Conservation (phyloP, 2,113 vertebrate genomes). For the Circaetus gallicus region DNA sequence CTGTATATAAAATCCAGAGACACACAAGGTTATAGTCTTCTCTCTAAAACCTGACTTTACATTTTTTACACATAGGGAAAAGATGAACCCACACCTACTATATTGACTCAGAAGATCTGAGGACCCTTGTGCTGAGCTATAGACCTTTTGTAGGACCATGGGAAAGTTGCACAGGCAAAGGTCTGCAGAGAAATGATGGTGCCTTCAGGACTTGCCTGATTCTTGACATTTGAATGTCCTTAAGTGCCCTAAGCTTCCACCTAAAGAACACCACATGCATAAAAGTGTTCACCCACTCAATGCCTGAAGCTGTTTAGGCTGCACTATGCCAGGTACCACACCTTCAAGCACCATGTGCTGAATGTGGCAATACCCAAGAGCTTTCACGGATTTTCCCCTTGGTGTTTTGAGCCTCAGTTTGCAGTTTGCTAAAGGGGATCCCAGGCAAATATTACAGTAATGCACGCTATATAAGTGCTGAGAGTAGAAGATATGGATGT, state of each 20-base stretch:
- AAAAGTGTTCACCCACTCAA: too few relatives aligned
- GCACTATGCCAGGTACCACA: neutral
- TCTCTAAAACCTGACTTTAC: neutral
- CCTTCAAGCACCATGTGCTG: too few relatives aligned
- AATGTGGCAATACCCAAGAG: too few relatives aligned
- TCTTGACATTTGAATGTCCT: neutral
- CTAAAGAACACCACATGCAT: neutral
- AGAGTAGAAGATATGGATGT: fast-evolving
- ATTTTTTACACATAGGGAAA: neutral
- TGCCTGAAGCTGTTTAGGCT: neutral
- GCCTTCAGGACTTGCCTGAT: neutral
- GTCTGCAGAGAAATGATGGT: neutral
- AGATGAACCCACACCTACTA: neutral
- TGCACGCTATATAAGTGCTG: fast-evolving
- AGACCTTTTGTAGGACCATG: neutral
- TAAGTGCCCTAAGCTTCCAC: neutral
- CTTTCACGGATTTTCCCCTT: neutral
- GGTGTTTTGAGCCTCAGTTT: neutral
- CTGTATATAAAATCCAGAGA: neutral
- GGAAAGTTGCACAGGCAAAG: neutral
- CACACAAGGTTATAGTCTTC: neutral
- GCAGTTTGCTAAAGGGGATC: neutral
- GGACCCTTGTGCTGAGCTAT: neutral
- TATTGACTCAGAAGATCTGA: neutral
- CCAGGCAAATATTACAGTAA: neutral